These are phyloP conservation scores for Archilochus colubris DNA, from an alignment of 2,113 vertebrate species.

Conservation along the genomic window DNA sequence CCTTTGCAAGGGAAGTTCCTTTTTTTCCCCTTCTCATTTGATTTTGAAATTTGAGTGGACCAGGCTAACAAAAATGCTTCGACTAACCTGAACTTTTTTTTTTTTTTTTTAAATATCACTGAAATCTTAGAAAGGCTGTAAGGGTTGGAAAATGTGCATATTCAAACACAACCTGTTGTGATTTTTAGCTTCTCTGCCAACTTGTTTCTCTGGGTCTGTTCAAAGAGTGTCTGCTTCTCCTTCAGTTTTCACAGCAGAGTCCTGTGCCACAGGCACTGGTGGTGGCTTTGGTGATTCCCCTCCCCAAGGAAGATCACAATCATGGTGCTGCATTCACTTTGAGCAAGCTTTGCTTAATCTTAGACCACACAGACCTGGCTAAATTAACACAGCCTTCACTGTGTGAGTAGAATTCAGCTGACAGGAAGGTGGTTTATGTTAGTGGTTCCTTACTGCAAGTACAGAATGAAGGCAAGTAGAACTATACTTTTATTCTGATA, in stretches of 20 bases:
- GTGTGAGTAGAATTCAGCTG: not conserved
- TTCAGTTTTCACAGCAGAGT: not conserved
- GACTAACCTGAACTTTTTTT: not conserved
- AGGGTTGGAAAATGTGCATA: not conserved
- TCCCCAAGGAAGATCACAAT: not conserved
- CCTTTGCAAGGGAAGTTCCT: not conserved
- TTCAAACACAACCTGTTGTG: not conserved
- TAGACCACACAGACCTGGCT: not conserved
- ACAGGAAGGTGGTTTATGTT: not conserved
- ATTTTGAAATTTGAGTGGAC: not conserved
- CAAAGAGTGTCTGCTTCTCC: not conserved
- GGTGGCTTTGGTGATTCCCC: not conserved
- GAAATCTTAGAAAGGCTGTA: not conserved
- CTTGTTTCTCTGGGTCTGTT: not conserved
- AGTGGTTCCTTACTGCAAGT: not conserved
- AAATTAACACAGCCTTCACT: not conserved
- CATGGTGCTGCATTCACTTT: not conserved
- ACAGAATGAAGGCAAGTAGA: not conserved
- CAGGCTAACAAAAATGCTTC: not conserved
- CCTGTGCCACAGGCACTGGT: not conserved
- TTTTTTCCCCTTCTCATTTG: not conserved
- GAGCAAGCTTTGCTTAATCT: not conserved
- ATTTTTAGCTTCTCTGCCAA: not conserved
- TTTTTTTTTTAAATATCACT: not conserved
- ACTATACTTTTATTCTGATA: not conserved